Percentiles rank a stretch among this genome's conserved stretches.
Conservation (phyloP, 2,888 invertebrate genomes). For the Gisinianus flammeolus region DNA sequence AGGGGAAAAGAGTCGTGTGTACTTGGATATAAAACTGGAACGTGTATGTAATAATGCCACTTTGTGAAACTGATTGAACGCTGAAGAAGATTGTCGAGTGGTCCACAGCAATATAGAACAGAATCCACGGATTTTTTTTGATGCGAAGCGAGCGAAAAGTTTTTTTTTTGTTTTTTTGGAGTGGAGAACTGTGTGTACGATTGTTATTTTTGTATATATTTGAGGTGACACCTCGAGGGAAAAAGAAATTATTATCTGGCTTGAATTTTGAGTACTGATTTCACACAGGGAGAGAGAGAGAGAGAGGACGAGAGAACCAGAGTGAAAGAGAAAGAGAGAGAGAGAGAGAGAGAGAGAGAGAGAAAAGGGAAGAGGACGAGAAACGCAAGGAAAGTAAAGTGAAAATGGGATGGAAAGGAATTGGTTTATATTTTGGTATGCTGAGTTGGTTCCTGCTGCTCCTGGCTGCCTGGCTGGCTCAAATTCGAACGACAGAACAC, state of each 20-base stretch:
- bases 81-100: not conserved
- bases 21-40: too few species aligned
- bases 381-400: not conserved
- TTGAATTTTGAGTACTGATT: conserved; percentile 5
- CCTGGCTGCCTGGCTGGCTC: too few species aligned
- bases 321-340: not conserved
- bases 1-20: too few species aligned
- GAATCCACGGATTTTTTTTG: not conserved
- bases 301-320: not conserved
- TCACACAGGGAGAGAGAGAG: conserved; percentile 5
- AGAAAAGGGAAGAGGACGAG: not conserved
- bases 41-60: conserved; percentile 29
- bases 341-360: not conserved
- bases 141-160: not conserved
- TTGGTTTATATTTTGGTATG: not conserved
- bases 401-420: not conserved
- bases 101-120: not conserved
- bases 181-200: not conserved
- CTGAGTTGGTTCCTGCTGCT: not conserved
- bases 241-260: not conserved
- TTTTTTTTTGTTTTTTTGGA: not conserved
- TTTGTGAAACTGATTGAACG: conserved; percentile 22
- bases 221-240: conserved; percentile 3
- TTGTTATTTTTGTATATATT: not conserved
- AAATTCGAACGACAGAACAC: too few species aligned